Conservation (phyloP, 2,113 vertebrate genomes). For the Xenus cinereus region DNA sequence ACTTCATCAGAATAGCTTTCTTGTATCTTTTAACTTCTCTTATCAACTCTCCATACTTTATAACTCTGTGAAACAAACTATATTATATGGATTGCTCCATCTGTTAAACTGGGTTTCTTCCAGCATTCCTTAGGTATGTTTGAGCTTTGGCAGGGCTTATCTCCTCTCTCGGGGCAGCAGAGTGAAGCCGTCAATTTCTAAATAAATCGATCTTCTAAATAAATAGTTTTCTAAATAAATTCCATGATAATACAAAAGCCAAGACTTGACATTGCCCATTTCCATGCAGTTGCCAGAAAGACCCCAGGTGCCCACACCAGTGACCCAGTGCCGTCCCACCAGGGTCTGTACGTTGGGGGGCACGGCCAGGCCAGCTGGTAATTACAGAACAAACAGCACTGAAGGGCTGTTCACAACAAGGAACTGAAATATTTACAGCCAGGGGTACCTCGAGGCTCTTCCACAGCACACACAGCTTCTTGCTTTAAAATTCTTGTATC, state of each 20-base stretch:
- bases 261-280: background rate
- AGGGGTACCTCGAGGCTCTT: background rate
- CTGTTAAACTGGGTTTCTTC: background rate
- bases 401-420: background rate
- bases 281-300: background rate
- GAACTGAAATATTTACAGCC: background rate
- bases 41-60: background rate
- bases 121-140: background rate
- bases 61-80: background rate
- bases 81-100: background rate
- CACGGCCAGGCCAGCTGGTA: background rate
- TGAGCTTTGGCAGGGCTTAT: background rate
- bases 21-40: background rate
- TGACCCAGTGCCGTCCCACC: background rate
- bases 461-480: background rate
- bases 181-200: background rate
- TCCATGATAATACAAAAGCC: background rate
- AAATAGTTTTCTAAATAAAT: background rate
- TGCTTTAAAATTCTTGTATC: background rate
- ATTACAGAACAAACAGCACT: background rate
- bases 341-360: accelerated
- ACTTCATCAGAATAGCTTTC: slow-evolving; percentile 10
- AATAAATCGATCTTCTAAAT: background rate
- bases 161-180: background rate
- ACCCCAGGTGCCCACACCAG: accelerated